Conservation (phyloP, 2,113 vertebrate species). For the Cryptotis parvus region DNA sequence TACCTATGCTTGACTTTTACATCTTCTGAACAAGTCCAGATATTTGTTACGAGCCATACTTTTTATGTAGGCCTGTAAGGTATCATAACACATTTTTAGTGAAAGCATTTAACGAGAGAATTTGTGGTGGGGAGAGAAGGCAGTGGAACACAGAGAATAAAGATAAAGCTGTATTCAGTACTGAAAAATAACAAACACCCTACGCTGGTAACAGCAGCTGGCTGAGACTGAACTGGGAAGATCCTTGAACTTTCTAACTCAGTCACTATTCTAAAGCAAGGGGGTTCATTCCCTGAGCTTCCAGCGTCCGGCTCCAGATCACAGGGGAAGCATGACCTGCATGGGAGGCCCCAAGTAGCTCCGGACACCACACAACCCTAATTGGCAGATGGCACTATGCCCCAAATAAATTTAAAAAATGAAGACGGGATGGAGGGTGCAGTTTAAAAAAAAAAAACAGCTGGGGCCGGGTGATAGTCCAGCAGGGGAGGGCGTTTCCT, state of each 20-base stretch:
- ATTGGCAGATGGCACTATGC: too few species aligned
- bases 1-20: too few species aligned
- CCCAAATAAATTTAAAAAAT: too few species aligned
- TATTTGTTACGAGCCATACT: neutral
- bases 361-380: too few species aligned
- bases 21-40: neutral
- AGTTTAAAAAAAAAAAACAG: too few species aligned
- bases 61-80: neutral
- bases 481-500: too few species aligned
- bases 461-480: too few species aligned
- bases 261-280: neutral
- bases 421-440: too few species aligned
- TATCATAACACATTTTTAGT: conserved; percentile 43
- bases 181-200: neutral
- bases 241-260: neutral
- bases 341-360: too few species aligned
- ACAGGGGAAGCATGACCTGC: too few species aligned
- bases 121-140: neutral
- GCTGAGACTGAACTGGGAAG: neutral
- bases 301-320: too few species aligned
- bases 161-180: neutral
- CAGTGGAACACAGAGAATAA: neutral
- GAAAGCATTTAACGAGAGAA: conserved; percentile 52
- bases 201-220: neutral
- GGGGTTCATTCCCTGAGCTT: too few species aligned